Evolutionary conservation across 2,113 vertebrate genomes (phyloP), one percentile per base, ranked within the genome.

Genomic region (Cranoglanis bouderius): DNA sequence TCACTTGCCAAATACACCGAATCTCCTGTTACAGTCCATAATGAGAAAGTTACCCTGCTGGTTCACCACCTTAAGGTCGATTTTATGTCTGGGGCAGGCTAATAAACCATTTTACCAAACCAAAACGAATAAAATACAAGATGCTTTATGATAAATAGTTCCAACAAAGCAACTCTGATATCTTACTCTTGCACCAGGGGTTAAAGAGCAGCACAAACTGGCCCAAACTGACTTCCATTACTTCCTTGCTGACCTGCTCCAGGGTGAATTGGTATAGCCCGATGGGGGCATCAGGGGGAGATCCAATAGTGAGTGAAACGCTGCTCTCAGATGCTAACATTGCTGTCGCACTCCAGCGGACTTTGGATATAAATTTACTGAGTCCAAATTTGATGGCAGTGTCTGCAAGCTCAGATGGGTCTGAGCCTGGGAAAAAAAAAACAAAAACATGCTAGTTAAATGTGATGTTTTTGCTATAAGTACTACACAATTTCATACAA

Each of bases 171-270:
- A 55, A 86, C 18, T 40, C 49, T 63, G 19, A 87, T 35, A 21
- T 46, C 94, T 94, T 90, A 98, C 97, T 94, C 92, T 94, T 93
- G 85, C 97, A 97, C 98, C 98, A 99, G 49, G 97, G 85, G 0
- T 99, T 99, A 88, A 97, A 99, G 89, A 99, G 97, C 91, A 98
- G 90, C 4, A 90, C 4, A 55, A 98, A 97, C 46, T 96, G 85
- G 24, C 96, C 96, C 0, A 98, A 92, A 18, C 32, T 55, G 81
- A 89, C 92, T 85, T 85, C 29, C 92, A 93, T 95, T 87, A 89
- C 92, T 85, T 85, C 83, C 92, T 94, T 95, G 88, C 91, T 90
- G 43, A 94, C 95, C 91, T 97, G 94, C 88, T 97, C 96, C 87
- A 98, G 88, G 2, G 90, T 94, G 88, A 99, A 94, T 70, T 88